Base-by-base conservation (phyloP, 1,140 invertebrate species). In the Gyrodactylus salaris region DNA sequence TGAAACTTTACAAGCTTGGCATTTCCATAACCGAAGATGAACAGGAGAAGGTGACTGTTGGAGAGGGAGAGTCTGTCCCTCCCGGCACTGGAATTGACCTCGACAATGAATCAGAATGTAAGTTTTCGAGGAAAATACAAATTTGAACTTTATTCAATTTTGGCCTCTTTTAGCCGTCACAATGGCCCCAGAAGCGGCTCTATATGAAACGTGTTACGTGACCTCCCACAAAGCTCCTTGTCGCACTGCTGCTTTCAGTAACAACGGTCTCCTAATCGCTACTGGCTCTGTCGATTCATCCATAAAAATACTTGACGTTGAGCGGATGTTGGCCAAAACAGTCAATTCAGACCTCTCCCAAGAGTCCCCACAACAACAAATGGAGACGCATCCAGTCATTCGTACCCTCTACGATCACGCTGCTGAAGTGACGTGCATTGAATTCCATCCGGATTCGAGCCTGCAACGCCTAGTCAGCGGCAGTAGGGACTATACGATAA, bases 221-320 rank as follows among this genome's bases (percentile, higher is more conserved):
- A 98, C 94, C 1, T 91, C 91, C 1, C 94, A 99, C 79, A 98
- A 98, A 83, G 91, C 88, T 74, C 87, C 91, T 74, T 97, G 93
- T 77, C 83, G 92, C 74, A 87, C 91, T 0, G 92, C 91, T 20
- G 90, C 89, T 25, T 98, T 98, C 79, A 94, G 89, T 76, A 82
- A 84, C 7, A 91, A 94, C 83, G 83, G 92, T 0, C 87, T 92
- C 76, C 81, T 98, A 0, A 89, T 97, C n/a, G 93, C 93, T 0
- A 98, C 93, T 0, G 94, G 94, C 23, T 95, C 91, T 76, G 89
- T 89, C 0, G 94, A 99, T 83, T 89, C 92, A 1, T 96, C 91
- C 7, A 74, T 74, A 22, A 75, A 99, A 86, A 93, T 98, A 79
- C 81, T 97, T 68, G 92, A 97, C 80, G 91, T 99, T 0, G 93